Percentiles rank a stretch among this genome's conserved stretches.
phyloP scores from a whole-genome alignment of 2,888 invertebrate species.

The Sclerodermus sp. region DNA sequence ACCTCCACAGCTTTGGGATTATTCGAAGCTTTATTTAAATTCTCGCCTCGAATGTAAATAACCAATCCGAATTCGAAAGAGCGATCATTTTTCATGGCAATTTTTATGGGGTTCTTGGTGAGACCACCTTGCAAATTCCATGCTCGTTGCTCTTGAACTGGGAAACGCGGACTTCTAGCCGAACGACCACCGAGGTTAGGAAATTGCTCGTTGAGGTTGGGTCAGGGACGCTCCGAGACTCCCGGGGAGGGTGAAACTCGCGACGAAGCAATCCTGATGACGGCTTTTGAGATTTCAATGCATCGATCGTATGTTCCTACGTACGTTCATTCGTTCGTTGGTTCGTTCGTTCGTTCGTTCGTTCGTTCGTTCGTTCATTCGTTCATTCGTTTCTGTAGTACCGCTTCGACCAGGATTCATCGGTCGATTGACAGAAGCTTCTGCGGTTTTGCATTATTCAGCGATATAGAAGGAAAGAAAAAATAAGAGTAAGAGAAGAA shows the following conservation, averaged over 20 bases:
- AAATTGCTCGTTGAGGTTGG: constrained; percentile 32
- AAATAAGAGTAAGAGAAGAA: too few species aligned
- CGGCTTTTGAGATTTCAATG: background rate
- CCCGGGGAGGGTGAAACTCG: constrained; percentile 4
- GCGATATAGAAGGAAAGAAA: background rate
- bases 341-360: too few species aligned
- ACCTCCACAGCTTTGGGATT: too few species aligned
- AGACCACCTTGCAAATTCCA: too few species aligned
- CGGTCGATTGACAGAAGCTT: background rate
- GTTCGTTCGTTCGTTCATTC: too few species aligned
- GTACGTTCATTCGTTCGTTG: too few species aligned
- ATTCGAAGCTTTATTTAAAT: too few species aligned
- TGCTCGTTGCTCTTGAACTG: constrained; percentile 11
- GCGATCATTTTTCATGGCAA: too few species aligned
- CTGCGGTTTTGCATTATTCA: background rate
- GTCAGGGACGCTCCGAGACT: constrained; percentile 17
- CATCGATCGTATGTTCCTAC: background rate
- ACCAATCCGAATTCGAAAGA: too few species aligned
- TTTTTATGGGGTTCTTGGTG: too few species aligned
- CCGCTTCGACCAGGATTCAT: background rate
- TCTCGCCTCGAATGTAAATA: too few species aligned
- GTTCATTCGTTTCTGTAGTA: background rate
- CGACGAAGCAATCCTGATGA: constrained; percentile 3
- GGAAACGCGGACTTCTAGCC: constrained; percentile 26
- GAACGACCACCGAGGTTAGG: constrained; percentile 25